Percentiles rank a stretch among this genome's conserved stretches.
These are phyloP conservation scores for Fulmarus glacialis DNA, from an alignment of 2,113 vertebrate genomes.

Conservation along the genomic window DNA sequence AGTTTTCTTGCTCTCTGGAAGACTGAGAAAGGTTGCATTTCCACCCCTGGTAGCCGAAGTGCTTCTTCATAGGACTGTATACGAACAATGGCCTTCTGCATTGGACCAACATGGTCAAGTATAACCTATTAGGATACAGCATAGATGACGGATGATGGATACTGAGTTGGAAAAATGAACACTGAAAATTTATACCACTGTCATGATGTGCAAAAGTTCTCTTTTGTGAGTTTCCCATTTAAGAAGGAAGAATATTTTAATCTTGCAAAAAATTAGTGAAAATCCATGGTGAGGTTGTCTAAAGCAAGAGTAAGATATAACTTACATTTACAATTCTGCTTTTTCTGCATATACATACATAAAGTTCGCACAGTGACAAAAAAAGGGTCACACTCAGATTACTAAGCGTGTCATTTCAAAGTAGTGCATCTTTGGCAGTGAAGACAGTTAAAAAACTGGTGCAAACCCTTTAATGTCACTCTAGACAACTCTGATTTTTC, in stretches of 20 bases:
- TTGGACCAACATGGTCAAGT: constrained; percentile 79
- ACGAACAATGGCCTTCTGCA: constrained; percentile 82
- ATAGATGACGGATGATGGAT: background rate
- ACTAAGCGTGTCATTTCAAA: background rate
- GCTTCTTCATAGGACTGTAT: constrained; percentile 82
- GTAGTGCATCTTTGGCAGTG: background rate
- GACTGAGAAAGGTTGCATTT: constrained; percentile 78
- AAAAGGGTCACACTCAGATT: background rate
- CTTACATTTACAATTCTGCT: background rate
- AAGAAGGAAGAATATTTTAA: background rate
- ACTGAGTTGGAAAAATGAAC: background rate
- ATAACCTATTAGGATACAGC: constrained; percentile 74
- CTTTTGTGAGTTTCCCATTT: background rate
- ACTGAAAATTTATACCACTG: background rate
- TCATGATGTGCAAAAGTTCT: background rate
- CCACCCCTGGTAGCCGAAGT: constrained; percentile 78
- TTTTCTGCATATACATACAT: background rate
- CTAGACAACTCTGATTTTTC: background rate
- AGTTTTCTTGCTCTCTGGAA: constrained; percentile 82
- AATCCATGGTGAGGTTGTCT: background rate
- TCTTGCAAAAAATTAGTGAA: background rate
- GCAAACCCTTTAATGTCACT: background rate
- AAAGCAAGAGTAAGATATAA: background rate
- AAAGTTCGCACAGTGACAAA: background rate
- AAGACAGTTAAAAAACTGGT: background rate